Evolutionary conservation across 2,888 invertebrate species (phyloP), one percentile per base, ranked within the genome.

Genomic region (Apoda limacodes): DNA sequence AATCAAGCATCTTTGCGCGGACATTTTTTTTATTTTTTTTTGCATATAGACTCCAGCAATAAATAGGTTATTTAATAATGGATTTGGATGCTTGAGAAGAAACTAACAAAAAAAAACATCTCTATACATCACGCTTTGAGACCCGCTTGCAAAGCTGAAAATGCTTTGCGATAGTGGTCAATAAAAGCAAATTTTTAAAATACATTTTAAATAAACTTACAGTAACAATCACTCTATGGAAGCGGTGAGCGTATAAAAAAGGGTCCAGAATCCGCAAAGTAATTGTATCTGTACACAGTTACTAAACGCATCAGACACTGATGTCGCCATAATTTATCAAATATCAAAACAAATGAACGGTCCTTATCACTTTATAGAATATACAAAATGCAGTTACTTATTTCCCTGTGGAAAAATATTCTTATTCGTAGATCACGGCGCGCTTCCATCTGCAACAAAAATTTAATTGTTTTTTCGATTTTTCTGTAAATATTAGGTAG

Each of bases 381-480:
- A 82, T 82, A 82, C 82, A 82, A 82, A 82, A 82, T 81, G 81
- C 81, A 81, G 75, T 81, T 81, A 82, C 80, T 82, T 80, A 81
- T 80, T 81, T 81, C 81, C 81, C 67, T 76, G 78, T 81, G 80
- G 81, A 81, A 82, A 81, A 78, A 78, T 81, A 78, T 80, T 78
- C 78, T 80, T 81, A 80, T 74, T 76, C 76, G 72, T 78, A 75
- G 76, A 80, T 76, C 81, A 78, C 81, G 78, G 71, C 74, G 75
- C 71, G 69, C 66, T 74, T 80, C 69, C 74, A 80, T 78, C 80
- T 82, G 80, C 19, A 69, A 70, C 58, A 42, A 65, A 58, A 56
- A 60, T n/a, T n/a, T n/a, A n/a, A n/a, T n/a, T n/a, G n/a, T n/a
- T n/a, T n/a, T n/a, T n/a, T n/a, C n/a, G n/a, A n/a, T n/a, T n/a